These are phyloP conservation scores for Netelia melanura DNA, from an alignment of 2,888 invertebrate species.

Conservation along the genomic window DNA sequence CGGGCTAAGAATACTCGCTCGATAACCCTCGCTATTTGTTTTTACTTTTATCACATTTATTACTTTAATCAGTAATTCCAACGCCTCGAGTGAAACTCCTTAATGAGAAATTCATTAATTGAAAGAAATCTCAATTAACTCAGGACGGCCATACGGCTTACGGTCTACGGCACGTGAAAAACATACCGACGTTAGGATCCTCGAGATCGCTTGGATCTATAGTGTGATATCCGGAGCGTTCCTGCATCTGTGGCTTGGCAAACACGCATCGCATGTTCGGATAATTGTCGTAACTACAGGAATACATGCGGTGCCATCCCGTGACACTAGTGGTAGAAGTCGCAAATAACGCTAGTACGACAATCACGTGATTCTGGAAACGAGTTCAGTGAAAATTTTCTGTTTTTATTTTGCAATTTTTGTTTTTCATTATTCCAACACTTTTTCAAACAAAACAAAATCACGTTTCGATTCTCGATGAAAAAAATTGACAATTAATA, in stretches of 20 bases:
- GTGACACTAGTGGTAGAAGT: conserved; percentile 13
- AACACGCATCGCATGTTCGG: conserved; percentile 52
- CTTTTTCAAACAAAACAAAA: not conserved
- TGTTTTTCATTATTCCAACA: not conserved
- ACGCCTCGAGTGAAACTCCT: not conserved
- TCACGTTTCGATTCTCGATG: conserved; percentile 27
- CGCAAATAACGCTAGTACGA: conserved; percentile 43
- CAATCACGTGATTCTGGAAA: conserved; percentile 58
- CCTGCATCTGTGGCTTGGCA: conserved; percentile 51
- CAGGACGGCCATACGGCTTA: not conserved
- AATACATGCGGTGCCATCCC: conserved; percentile 52
- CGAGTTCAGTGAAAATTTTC: conserved; percentile 13
- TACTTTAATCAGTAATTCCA: conserved; percentile 22
- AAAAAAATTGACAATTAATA: conserved; percentile 12
- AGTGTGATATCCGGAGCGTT: conserved; percentile 66
- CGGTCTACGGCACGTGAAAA: not conserved
- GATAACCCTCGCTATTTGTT: not conserved
- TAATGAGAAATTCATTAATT: conserved; percentile 33
- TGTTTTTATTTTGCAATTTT: not conserved
- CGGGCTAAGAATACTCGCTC: too few species aligned
- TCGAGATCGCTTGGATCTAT: conserved; percentile 68
- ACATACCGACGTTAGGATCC: conserved; percentile 69
- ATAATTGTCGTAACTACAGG: conserved; percentile 56
- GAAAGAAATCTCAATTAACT: conserved; percentile 18
- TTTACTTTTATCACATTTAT: not conserved